Base-by-base conservation (phyloP, 2,888 invertebrate genomes). In the Entomobrya multifasciata region DNA sequence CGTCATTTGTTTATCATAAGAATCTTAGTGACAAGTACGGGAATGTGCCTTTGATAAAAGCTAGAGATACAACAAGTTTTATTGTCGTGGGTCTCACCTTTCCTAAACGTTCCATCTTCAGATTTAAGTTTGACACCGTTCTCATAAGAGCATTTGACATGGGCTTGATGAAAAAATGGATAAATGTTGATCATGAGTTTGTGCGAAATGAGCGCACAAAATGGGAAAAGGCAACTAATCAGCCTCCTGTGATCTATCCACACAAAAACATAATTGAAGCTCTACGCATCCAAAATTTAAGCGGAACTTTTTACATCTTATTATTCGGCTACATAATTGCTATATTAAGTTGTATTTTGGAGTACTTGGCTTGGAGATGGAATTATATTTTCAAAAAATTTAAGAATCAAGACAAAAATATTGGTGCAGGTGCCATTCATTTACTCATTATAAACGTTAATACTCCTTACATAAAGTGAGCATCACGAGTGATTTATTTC, bases 11-110 rank as follows among this genome's bases (percentile, higher is more conserved):
- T 0, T 74, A 67, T 17, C 80, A 80, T n/a, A 81, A 65, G 57
- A 89, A 89, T 57, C 72, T 89, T 0, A 89, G 82, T 60, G 89
- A 88, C 52, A 78, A 49, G 41, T 22, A 55, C 55, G 89, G 87
- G 0, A 62, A 81, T 15, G 82, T 82, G 0, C 87, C 88, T 0
- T 22, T 89, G 36, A 49, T 82, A 11, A 85, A 86, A 70, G 17
- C 85, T 1, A 27, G 60, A 11, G 85, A 55, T 44, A 70, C 74
- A n/a, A 17, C 57, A 0, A 65, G 36, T 20, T 89, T 89, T 57
- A 79, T 89, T 22, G 47, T 17, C 2, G 82, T 81, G 1, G 88
- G 85, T 13, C 36, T 88, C 0, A 74, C 85, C 4, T 55, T 82
- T 17, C 52, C 20, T 11, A 89, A 87, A 49, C 27, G 85, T 17